Evolutionary conservation across 2,888 invertebrate genomes (phyloP).

Genomic region (Thecophora atra): DNA sequence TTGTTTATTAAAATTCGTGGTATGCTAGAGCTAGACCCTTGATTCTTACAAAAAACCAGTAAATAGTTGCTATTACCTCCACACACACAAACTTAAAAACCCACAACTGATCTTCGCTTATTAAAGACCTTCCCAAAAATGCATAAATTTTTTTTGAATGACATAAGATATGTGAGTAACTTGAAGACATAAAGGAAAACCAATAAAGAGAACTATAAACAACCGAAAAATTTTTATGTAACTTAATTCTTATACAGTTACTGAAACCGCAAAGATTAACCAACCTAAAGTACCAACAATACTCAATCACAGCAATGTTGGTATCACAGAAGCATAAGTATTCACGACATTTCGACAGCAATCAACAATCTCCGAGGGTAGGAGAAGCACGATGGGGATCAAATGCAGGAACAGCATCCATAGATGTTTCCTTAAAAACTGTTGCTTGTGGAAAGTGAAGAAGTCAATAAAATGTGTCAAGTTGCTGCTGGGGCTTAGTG

Average conservation of each 20-base stretch:
- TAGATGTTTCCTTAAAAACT: background rate
- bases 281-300: too few species aligned
- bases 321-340: constrained; percentile 9
- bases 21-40: background rate
- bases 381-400: too few species aligned
- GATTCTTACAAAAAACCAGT: constrained; percentile 8
- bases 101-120: background rate
- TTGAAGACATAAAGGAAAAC: too few species aligned
- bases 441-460: background rate
- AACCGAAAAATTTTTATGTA: background rate
- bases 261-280: too few species aligned
- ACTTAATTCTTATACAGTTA: background rate
- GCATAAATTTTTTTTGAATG: constrained; percentile 17
- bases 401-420: background rate
- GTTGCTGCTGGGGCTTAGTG: background rate
- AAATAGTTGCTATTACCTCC: too few species aligned
- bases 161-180: constrained; percentile 14
- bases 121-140: background rate
- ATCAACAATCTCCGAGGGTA: background rate
- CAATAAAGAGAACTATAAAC: too few species aligned
- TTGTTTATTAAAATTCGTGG: constrained; percentile 1
- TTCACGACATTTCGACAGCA: constrained; percentile 19
- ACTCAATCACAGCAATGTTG: too few species aligned
- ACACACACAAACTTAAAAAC: background rate
- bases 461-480: constrained; percentile 15